A percentile compares a stretch with the other conserved stretches of the same genome.
Conservation (phyloP, 2,797 vertebrate genomes). For the Chlorospingus flavigularis region DNA sequence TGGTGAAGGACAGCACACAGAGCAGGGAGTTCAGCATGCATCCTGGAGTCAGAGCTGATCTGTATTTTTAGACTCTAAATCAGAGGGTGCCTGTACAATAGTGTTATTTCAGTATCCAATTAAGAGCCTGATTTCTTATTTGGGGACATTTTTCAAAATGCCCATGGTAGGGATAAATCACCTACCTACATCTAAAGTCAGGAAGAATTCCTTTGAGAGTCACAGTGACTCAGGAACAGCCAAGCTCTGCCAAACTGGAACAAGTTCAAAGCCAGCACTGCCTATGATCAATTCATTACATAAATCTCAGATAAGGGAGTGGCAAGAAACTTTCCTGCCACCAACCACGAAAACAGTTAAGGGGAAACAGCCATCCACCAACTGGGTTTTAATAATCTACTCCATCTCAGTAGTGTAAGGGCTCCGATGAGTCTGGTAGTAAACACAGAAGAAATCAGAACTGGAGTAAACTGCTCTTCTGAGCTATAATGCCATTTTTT, state of each 20-base stretch:
- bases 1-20: not conserved
- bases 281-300: conserved; percentile 32
- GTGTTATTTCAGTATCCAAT: not conserved
- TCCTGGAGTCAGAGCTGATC: not conserved
- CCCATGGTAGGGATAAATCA: not conserved
- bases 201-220: not conserved
- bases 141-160: not conserved
- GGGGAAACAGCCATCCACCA: not conserved
- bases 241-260: not conserved
- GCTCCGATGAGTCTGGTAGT: not conserved
- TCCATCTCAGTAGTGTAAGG: accelerated
- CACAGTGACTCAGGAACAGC: not conserved
- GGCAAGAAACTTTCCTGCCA: conserved; percentile 43
- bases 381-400: not conserved
- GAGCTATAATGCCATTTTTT: not conserved
- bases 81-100: not conserved
- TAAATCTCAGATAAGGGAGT: conserved; percentile 46
- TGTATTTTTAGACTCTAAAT: not conserved
- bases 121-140: accelerated
- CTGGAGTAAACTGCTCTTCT: not conserved
- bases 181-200: not conserved
- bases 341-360: conserved; percentile 25
- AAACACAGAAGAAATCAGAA: conserved; percentile 3
- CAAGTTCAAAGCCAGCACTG: conserved; percentile 15
- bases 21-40: not conserved